A percentile compares a stretch with the other conserved stretches of the same genome.
Conservation (phyloP, 2,888 invertebrate genomes). For the Synanthedon andrenaeformis region DNA sequence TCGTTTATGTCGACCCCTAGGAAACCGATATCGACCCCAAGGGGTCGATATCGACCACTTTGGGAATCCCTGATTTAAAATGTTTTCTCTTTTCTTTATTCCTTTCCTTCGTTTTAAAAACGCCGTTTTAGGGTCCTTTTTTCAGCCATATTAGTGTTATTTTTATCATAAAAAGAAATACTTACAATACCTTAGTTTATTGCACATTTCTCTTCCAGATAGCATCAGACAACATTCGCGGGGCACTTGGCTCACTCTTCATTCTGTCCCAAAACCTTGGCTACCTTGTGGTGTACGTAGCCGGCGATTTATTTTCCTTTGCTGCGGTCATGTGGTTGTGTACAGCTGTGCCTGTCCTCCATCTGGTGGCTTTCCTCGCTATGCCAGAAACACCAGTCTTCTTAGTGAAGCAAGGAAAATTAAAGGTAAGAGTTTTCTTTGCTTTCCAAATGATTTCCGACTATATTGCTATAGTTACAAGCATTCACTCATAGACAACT, state of each 20-base stretch:
- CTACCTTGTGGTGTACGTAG: constrained; percentile 56
- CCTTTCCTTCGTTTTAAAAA: no score
- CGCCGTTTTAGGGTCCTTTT: no score
- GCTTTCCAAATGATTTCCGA: background rate
- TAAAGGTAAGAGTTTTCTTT: constrained; percentile 32
- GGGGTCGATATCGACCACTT: no score
- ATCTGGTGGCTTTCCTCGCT: constrained; percentile 41
- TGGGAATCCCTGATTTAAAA: no score
- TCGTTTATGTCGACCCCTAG: no score
- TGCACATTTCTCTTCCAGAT: constrained; percentile 24
- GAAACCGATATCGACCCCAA: no score
- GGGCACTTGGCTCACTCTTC: constrained; percentile 59
- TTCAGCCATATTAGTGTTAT: no score
- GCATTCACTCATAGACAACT: no score
- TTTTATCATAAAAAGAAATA: no score
- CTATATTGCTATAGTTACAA: background rate
- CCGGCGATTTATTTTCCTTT: constrained; percentile 51
- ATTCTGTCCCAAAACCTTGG: constrained; percentile 60
- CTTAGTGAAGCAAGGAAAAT: constrained; percentile 53
- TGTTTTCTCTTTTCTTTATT: no score
- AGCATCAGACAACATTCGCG: constrained; percentile 55
- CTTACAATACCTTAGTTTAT: no score
- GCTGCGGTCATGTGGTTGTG: constrained; percentile 53
- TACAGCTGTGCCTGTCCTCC: constrained; percentile 44
- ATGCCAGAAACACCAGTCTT: constrained; percentile 66